Conservation (phyloP, 2,888 invertebrate genomes). For the Lypha dubia region DNA sequence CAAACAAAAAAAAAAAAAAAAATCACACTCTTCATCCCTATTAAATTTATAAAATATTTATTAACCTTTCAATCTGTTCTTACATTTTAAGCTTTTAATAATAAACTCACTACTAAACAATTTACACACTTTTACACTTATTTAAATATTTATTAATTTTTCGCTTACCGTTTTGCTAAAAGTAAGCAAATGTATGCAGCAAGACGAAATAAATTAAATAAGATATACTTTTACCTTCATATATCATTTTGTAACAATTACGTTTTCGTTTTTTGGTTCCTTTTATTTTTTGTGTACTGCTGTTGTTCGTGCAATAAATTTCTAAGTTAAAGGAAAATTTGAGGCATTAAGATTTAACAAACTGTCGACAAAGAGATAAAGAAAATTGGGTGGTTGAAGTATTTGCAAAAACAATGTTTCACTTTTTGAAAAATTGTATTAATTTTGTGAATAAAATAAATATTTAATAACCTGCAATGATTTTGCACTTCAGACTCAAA, state of each 20-base stretch:
- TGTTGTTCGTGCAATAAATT: conserved; percentile 6
- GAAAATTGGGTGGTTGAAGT: conserved; percentile 36
- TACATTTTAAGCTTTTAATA: conserved; percentile 53
- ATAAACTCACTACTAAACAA: conserved; percentile 60
- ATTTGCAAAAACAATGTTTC: conserved; percentile 38
- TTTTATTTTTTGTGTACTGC: background rate
- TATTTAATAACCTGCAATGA: conserved; percentile 66
- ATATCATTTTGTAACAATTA: conserved; percentile 64
- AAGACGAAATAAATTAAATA: background rate
- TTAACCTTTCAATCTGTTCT: conserved; percentile 64
- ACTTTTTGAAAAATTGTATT: conserved; percentile 58
- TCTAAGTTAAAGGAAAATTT: conserved; percentile 33
- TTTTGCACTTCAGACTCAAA: conserved; percentile 41
- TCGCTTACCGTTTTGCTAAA: conserved; percentile 38
- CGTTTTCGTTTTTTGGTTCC: conserved; percentile 18
- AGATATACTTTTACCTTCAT: conserved; percentile 50
- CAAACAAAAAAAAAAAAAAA: background rate
- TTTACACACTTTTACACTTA: conserved; percentile 66
- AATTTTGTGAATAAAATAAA: conserved; percentile 66
- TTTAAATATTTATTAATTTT: conserved; percentile 72
- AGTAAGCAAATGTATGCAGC: background rate
- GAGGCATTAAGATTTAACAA: conserved; percentile 23
- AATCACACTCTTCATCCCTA: background rate
- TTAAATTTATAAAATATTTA: conserved; percentile 60
- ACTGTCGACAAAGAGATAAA: background rate